These are phyloP conservation scores for Agonum fuliginosum DNA, from an alignment of 2,888 invertebrate species.

Conservation along the genomic window DNA sequence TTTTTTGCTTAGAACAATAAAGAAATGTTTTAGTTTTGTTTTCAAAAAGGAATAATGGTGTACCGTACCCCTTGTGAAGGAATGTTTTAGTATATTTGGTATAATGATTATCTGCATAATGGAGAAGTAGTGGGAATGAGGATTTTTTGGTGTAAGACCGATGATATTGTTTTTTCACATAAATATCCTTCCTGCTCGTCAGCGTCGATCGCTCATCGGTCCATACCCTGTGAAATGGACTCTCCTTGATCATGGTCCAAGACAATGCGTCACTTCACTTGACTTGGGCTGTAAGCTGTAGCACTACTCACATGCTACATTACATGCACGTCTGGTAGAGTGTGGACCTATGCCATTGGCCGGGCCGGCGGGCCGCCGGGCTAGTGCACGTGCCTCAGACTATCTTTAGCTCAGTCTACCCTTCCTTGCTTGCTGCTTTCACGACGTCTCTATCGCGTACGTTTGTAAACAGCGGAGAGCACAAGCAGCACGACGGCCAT, in stretches of 20 bases:
- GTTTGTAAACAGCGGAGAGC: constrained; percentile 24
- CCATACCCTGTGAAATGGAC: constrained; percentile 17
- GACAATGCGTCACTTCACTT: constrained; percentile 31
- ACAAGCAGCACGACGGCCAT: constrained; percentile 15
- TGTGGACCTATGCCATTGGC: constrained; percentile 41
- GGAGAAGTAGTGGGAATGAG: too few species aligned
- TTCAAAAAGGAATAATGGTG: too few species aligned
- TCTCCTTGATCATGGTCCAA: constrained; percentile 32
- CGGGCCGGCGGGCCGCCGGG: constrained; percentile 3
- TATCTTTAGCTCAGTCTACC: constrained; percentile 73
- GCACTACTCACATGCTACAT: background rate
- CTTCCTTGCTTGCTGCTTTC: constrained; percentile 66
- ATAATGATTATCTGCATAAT: too few species aligned
- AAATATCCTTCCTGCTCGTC: background rate
- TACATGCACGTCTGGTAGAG: constrained; percentile 31
- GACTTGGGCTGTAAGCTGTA: too few species aligned
- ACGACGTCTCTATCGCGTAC: constrained; percentile 49
- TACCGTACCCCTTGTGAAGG: too few species aligned
- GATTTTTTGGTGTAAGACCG: background rate
- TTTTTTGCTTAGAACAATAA: too few species aligned
- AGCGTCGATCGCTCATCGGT: background rate
- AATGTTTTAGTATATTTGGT: too few species aligned
- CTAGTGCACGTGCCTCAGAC: constrained; percentile 71
- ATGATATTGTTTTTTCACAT: background rate
- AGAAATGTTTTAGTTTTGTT: too few species aligned